Base-by-base conservation (phyloP, 1,140 invertebrate species). In the Drosophila kurseongensis region DNA sequence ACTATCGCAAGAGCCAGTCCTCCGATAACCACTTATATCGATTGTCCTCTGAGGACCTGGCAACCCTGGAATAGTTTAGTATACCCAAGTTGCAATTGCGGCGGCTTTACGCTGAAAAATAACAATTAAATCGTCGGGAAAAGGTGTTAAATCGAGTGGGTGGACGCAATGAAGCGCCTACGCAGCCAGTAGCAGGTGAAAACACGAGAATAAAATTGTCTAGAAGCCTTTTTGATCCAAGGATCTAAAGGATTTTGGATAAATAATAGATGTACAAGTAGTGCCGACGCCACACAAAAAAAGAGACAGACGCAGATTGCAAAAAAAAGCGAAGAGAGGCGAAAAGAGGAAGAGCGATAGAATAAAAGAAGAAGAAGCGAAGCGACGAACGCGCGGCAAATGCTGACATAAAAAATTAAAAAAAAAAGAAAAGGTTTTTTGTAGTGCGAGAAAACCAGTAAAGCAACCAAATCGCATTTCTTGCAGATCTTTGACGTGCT, bases 341-440 rank as follows among this genome's bases (percentile, higher is more conserved):
- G 56, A 10, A 51, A n/a, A 23, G 27, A 55, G 67, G 59, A 80
- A 80, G 63, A 69, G 58, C 48, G 54, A 68, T 14, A 55, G 48
- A 8, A 38, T 13, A 35, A 48, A 72, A 58, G 69, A 48, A 32
- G 66, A 47, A 38, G 52, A 59, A 59, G 50, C 55, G 59, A 75
- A 66, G 58, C 67, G 48, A 50, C 67, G 52, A 60, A 68, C 61
- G 81, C 76, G 66, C 60, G 52, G 56, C 42, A 63, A 78, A 69
- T 61, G 59, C 75, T 58, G 41, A 32, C 59, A 35, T 45, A 35
- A 51, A 51, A 51, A 48, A 29, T 1, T 18, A 18, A 29, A 29
- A 29, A 8, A 32, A 32, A 6, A 7, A 32, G 0, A 32, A n/a
- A n/a, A n/a, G n/a, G 32, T 23, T 52, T 75, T 74, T 75, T 16